Percentiles rank a stretch among this genome's conserved stretches.
phyloP scores from a whole-genome alignment of 2,888 invertebrate genomes.

The Drosophila koepferae region DNA sequence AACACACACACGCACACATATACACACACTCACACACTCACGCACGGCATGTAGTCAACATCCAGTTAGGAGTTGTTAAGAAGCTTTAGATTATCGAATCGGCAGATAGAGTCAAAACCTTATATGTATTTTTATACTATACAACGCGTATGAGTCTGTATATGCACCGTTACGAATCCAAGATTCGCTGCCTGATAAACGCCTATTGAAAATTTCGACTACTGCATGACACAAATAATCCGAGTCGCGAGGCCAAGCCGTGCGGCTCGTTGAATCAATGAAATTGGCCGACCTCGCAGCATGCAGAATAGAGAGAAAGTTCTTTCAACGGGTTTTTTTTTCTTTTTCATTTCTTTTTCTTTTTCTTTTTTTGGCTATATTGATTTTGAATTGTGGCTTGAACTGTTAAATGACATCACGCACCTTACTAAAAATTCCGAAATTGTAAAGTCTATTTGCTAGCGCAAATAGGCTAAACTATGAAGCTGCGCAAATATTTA shows the following conservation, averaged over 20 bases:
- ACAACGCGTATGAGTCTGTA: too few species aligned
- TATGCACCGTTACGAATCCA: conserved; percentile 23
- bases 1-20: background rate
- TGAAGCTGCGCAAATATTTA: conserved; percentile 5
- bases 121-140: background rate
- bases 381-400: conserved; percentile 29
- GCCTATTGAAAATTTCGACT: conserved; percentile 49
- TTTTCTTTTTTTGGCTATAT: conserved; percentile 34
- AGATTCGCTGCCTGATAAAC: conserved; percentile 41
- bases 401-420: conserved; percentile 51
- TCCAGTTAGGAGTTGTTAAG: conserved; percentile 5
- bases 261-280: conserved; percentile 34
- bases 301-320: conserved; percentile 76
- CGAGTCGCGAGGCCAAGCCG: conserved; percentile 20
- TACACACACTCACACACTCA: background rate
- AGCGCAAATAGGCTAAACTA: background rate
- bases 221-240: conserved; percentile 49
- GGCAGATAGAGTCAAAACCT: conserved; percentile 1
- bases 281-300: conserved; percentile 53
- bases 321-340: conserved; percentile 39
- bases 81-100: conserved; percentile 9
- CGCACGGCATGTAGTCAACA: background rate
- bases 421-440: conserved; percentile 18
- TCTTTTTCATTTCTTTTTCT: conserved; percentile 23
- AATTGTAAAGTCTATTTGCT: conserved; percentile 17